Evolutionary conservation across 2,888 invertebrate species (phyloP), one percentile per base, ranked within the genome.

Genomic region (Mesoligia furuncula): DNA sequence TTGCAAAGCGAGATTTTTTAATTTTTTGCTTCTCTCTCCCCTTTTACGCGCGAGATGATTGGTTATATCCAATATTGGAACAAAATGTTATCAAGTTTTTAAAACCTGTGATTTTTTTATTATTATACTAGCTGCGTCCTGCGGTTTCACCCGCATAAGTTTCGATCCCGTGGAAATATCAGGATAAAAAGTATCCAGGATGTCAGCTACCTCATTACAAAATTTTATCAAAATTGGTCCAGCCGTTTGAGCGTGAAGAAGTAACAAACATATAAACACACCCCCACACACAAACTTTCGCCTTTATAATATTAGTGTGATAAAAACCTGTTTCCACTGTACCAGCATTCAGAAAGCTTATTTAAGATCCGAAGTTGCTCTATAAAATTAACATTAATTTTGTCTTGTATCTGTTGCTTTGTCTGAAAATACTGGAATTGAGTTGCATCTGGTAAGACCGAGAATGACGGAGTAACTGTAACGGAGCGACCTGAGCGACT

Each of bases 1-100:
- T 91, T 86, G 86, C 83, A 64, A 83, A 84, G 88, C 90, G 87
- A 84, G 86, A 86, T 90, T 91, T 91, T 90, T 87, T 83, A 87
- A 88, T 90, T 88, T 83, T 84, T 77, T 78, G 39, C 42, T 57
- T 36, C 39, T 65, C 68, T 70, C 79, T 68, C 80, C 81, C 79
- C 79, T 79, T 87, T 86, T 72, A 65, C 17, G 61, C 65, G 57
- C 31, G 59, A 45, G 66, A 80, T 85, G 77, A 87, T 83, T 88
- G 85, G 75, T 84, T 73, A 69, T 68, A 68, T 39, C 77, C 85
- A 88, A 81, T 84, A 81, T 87, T 87, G 71, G 71, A 13, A 45
- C 4, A 57, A 67, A 68, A 76, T 59, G 67, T 79, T 45, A 69
- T 51, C 17, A 64, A 42, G 31, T 31, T 42, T 8, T 45, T 39